Evolutionary conservation across 2,113 vertebrate genomes (phyloP), one percentile per base, ranked within the genome.

Genomic region (Ictalurus furcatus): DNA sequence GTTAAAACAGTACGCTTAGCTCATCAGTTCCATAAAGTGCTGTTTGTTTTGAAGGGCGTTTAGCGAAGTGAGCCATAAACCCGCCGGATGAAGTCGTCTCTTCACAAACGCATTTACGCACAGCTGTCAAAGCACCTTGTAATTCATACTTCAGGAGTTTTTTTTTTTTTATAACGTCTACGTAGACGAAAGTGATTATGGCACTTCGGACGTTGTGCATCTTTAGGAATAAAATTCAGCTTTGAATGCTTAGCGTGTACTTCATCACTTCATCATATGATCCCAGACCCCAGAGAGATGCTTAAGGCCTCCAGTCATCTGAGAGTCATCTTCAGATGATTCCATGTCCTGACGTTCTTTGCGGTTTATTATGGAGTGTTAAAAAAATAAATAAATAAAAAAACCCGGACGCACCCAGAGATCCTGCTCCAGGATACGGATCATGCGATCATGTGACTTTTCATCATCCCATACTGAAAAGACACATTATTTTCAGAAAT

Each of bases 41-140:
- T 84, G 81, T 88, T 88, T 84, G 69, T 63, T 84, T 61, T 84
- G 56, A 84, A 84, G 80, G 81, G 17, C 28, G 34, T 59, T 61
- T 61, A 30, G 54, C 11, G 67, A 84, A 63, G 16, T 11, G 67
- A 88, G 67, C 34, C 54, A 61, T 88, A 88, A 88, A 84, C 25
- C 34, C 61, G 34, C 30, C n/a, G 21, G 11, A 81, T 71, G 63
- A 37, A 81, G 65, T 44, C 21, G 3, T 80, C 58, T 61, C 73
- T 63, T 21, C 30, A 69, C 61, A 87, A 69, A 88, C 8, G 4
- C 79, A 71, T 87, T 87, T 65, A 80, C 52, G 9, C 23, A 44
- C 21, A 28, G 69, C 85, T 56, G 30, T 76, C 54, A 37, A 61
- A 52, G 69, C 56, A 23, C 54, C 16, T n/a, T 23, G 56, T 87